These are phyloP conservation scores for Rattus rattus DNA, from an alignment of 2,113 vertebrate genomes.

Conservation along the genomic window DNA sequence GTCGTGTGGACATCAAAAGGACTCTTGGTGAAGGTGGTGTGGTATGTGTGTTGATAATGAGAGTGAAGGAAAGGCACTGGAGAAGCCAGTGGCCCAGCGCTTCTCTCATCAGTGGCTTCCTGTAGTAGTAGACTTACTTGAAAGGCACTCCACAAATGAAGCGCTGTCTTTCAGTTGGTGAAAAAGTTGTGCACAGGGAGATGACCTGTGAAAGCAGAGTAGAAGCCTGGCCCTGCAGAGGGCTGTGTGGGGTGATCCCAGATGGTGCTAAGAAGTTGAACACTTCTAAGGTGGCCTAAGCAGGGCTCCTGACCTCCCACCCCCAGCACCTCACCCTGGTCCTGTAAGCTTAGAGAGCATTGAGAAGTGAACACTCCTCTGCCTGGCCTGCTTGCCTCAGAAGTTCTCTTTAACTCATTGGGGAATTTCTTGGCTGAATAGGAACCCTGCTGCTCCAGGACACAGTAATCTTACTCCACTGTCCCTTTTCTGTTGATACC, in stretches of 20 bases:
- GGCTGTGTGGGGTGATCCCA: neutral
- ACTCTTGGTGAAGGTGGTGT: neutral
- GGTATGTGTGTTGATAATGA: neutral
- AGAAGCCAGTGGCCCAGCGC: neutral
- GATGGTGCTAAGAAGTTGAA: neutral
- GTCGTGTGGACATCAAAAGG: neutral
- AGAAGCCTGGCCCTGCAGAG: neutral
- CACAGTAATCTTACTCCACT: neutral
- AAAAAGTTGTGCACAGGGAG: neutral
- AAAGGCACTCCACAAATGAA: neutral
- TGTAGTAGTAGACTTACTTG: neutral
- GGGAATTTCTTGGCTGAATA: slow-evolving; percentile 13
- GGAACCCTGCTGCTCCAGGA: neutral
- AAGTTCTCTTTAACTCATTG: neutral
- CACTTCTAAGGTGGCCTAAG: neutral
- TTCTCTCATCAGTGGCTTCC: neutral
- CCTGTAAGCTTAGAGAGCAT: neutral
- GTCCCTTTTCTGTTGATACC: neutral
- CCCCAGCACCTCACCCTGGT: neutral
- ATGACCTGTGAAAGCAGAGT: neutral
- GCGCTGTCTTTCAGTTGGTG: neutral
- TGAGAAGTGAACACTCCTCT: neutral
- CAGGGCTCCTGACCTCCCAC: neutral
- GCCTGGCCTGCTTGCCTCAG: neutral
- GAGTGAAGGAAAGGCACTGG: neutral